Evolutionary conservation across 2,113 vertebrate genomes (phyloP).

Genomic region (Tinamus guttatus): DNA sequence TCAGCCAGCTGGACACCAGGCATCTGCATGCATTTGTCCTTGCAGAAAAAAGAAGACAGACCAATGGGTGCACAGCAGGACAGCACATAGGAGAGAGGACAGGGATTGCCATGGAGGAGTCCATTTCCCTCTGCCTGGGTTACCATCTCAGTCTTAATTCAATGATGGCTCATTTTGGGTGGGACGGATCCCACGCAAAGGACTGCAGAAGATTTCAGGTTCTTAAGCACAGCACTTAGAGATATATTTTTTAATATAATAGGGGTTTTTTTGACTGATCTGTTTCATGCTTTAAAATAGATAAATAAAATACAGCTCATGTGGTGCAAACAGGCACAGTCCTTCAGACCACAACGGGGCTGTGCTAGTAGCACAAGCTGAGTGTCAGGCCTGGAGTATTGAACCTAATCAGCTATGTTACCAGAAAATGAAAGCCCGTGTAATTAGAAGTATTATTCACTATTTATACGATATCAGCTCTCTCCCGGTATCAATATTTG

Average conservation of each 20-base stretch:
- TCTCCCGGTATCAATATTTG: constrained; percentile 13
- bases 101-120: rapidly evolving
- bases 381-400: not conserved
- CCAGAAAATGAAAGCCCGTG: not conserved
- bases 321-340: not conserved
- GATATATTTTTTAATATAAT: not conserved
- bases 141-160: not conserved
- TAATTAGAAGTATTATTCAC: constrained; percentile 21
- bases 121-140: not conserved
- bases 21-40: not conserved
- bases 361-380: not conserved
- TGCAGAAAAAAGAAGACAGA: not conserved
- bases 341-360: not conserved
- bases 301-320: not conserved
- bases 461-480: not conserved
- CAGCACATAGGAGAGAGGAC: not conserved
- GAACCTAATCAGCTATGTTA: not conserved
- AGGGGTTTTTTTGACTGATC: not conserved
- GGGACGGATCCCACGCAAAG: not conserved
- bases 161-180: not conserved
- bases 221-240: not conserved
- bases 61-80: rapidly evolving
- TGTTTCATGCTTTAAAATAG: not conserved
- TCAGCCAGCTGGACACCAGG: not conserved
- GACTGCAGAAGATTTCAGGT: not conserved